phyloP scores from a whole-genome alignment of 1,140 invertebrate species.

The Marisa cornuarietis region DNA sequence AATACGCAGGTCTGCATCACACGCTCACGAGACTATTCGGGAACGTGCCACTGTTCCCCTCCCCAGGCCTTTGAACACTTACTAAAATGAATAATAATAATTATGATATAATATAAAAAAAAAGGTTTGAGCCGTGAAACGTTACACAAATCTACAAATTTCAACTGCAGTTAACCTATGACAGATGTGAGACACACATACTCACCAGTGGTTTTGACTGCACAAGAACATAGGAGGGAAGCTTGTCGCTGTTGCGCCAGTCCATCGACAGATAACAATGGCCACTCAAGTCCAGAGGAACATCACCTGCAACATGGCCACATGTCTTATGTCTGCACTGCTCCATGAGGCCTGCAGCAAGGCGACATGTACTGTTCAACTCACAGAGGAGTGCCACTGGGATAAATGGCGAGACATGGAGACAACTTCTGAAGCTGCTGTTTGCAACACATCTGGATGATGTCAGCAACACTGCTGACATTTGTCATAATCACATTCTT shows the following conservation, averaged over 20 bases:
- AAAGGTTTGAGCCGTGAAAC: neutral
- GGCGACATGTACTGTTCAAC: neutral
- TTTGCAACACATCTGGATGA: too few relatives aligned
- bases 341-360: conserved; percentile 42
- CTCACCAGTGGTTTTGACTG: conserved; percentile 64
- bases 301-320: conserved; percentile 56
- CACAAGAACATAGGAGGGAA: conserved; percentile 61
- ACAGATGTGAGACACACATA: neutral
- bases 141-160: neutral
- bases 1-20: too few relatives aligned
- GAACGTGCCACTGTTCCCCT: too few relatives aligned
- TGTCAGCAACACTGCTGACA: too few relatives aligned
- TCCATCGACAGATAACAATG: conserved; percentile 65
- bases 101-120: too few relatives aligned
- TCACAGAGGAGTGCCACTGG: too few relatives aligned
- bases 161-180: neutral
- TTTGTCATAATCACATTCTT: too few relatives aligned
- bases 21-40: too few relatives aligned
- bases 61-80: too few relatives aligned
- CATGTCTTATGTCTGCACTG: neutral
- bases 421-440: too few relatives aligned
- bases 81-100: too few relatives aligned
- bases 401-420: too few relatives aligned
- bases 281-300: conserved; percentile 59
- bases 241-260: conserved; percentile 67